Base-by-base conservation (phyloP, 2,113 vertebrate species). In the Leptobrachium leishanense region DNA sequence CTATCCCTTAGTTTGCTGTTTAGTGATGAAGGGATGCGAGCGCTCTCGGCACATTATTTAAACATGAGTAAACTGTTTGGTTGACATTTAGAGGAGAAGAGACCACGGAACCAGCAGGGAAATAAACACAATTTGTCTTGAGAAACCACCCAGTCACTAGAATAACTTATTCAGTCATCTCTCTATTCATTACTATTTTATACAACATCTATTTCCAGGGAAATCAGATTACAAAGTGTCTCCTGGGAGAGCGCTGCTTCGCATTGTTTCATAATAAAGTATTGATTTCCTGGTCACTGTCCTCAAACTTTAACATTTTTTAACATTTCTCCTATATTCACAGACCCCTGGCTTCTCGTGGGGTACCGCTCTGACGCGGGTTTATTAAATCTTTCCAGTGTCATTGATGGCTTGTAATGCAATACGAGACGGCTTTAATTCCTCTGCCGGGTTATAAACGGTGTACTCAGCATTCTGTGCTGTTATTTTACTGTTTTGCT, bases 101-200 rank as follows among this genome's bases (percentile, higher is more conserved):
- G 71, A 20, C 13, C 13, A n/a, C 4, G 2, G 7, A 44, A 43
- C 3, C 40, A 50, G 12, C 46, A 5, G 39, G 54, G 40, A 54
- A 57, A 57, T 42, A n/a, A 72, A 72, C 9, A 72, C 71, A 59
- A 72, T 72, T 72, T 59, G 41, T 72, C 12, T 57, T 8, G 15
- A 55, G 12, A 59, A n/a, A n/a, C 5, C 71, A 42, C 13, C 12
- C 71, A 54, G 8, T 15, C 3, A 31, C 46, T 53, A 44, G 46
- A 71, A 54, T 43, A 41, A 43, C 39, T 59, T 57, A 55, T 64
- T 39, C 62, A 39, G 62, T 39, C 62, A 64, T 64, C 62, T 20
- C 6, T 31, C n/a, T 1, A 1, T 64, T 31, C 62, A 64, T 64
- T 64, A 64, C 39, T 64, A 2, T 64, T 64, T 39, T 13, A 64